phyloP scores from a whole-genome alignment of 2,797 vertebrate species.

The Sebastes ruberrimus region DNA sequence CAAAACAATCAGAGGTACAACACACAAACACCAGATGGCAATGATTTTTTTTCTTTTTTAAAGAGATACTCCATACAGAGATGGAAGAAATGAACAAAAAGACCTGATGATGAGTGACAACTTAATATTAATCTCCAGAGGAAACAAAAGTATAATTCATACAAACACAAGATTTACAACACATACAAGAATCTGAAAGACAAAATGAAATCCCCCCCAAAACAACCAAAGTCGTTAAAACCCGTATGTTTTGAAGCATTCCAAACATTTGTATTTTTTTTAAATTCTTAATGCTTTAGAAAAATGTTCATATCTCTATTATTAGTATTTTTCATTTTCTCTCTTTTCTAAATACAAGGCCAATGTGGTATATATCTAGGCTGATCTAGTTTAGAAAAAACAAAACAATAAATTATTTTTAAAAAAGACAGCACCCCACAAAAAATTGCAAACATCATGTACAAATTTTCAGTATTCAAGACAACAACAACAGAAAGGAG shows the following conservation, averaged over 20 bases:
- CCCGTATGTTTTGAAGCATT: conserved; percentile 89
- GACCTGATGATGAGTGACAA: conserved; percentile 74
- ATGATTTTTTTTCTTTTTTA: conserved; percentile 37
- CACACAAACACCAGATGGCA: conserved; percentile 74
- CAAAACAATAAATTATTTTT: conserved; percentile 82
- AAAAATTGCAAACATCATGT: conserved; percentile 84
- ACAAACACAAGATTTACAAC: conserved; percentile 79
- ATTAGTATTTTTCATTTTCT: conserved; percentile 86
- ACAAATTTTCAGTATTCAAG: conserved; percentile 84
- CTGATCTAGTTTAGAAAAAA: conserved; percentile 84
- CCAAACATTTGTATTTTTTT: conserved; percentile 81
- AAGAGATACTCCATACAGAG: conserved; percentile 55
- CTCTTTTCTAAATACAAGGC: conserved; percentile 89
- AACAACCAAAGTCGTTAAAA: conserved; percentile 79
- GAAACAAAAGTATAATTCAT: conserved; percentile 69
- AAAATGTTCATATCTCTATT: conserved; percentile 88
- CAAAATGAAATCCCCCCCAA: conserved; percentile 53
- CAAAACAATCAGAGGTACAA: conserved; percentile 71
- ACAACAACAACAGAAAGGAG: conserved; percentile 58
- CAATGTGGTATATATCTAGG: conserved; percentile 90
- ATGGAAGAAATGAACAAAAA: conserved; percentile 60
- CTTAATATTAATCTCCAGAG: conserved; percentile 67
- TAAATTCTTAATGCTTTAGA: conserved; percentile 89
- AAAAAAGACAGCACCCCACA: conserved; percentile 80
- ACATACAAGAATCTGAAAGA: conserved; percentile 72